phyloP scores from a whole-genome alignment of 1,140 invertebrate species.

The Eurosta solidaginis region DNA sequence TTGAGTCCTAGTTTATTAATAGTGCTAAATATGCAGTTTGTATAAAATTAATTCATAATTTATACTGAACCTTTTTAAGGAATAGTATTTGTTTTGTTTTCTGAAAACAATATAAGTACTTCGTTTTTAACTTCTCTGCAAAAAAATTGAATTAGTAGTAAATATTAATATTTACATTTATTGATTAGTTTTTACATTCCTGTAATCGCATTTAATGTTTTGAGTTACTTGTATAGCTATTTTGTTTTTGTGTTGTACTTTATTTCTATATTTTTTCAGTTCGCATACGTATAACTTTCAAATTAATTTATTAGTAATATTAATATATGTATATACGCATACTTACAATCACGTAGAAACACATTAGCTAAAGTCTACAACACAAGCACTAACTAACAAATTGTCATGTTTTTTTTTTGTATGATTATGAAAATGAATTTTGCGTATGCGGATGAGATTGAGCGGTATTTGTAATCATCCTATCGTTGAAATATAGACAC shows the following conservation, averaged over 20 bases:
- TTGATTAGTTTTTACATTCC: too few relatives aligned
- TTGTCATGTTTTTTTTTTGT: not conserved
- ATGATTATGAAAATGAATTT: not conserved
- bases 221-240: too few relatives aligned
- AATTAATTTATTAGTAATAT: too few relatives aligned
- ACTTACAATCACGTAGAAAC: constrained; percentile 3
- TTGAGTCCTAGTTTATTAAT: constrained; percentile 15
- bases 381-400: constrained; percentile 5
- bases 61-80: constrained; percentile 28
- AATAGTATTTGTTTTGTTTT: not conserved
- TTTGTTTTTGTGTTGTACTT: too few relatives aligned
- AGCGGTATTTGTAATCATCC: too few relatives aligned
- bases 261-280: too few relatives aligned
- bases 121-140: not conserved
- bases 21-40: not conserved
- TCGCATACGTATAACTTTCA: too few relatives aligned
- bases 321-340: not conserved
- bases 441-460: not conserved
- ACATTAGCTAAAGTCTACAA: constrained; percentile 24
- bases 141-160: too few relatives aligned
- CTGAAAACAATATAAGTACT: not conserved
- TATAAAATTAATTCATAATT: constrained; percentile 6
- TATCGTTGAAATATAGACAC: too few relatives aligned
- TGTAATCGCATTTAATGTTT: too few relatives aligned
- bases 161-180: too few relatives aligned